phyloP scores from a whole-genome alignment of 2,113 vertebrate species.

The Todiramphus chloris region DNA sequence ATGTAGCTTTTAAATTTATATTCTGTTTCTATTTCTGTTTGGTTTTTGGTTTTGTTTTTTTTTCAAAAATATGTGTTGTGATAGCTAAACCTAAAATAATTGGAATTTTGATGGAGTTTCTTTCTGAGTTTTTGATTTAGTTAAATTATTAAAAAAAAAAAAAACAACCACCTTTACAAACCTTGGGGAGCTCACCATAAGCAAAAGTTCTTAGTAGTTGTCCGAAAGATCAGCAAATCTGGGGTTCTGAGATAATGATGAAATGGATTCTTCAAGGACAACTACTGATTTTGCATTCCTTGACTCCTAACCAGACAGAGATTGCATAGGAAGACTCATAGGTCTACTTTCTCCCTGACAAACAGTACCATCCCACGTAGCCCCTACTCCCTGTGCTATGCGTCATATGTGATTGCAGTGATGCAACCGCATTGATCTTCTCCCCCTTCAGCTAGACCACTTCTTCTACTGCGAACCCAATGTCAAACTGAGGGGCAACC shows the following conservation, averaged over 20 bases:
- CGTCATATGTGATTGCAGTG: background rate
- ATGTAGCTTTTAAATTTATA: background rate
- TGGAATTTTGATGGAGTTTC: background rate
- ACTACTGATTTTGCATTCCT: background rate
- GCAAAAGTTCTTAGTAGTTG: background rate
- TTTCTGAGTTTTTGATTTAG: background rate
- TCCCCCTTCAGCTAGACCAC: background rate
- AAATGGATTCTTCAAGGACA: background rate
- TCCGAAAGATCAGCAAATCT: background rate
- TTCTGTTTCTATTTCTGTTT: background rate
- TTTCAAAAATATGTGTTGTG: background rate
- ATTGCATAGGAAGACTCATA: background rate
- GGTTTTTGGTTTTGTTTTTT: background rate
- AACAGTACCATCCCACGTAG: accelerated
- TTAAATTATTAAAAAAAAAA: background rate
- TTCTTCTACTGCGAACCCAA: background rate
- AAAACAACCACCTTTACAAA: no score
- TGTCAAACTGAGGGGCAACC: background rate
- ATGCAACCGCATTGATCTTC: background rate
- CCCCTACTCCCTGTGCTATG: background rate
- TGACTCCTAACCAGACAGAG: background rate
- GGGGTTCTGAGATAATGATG: background rate
- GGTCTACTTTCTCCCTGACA: background rate
- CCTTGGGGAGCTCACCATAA: background rate
- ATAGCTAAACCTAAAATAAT: background rate